Evolutionary conservation across 2,113 vertebrate species (phyloP).

Genomic region (Crocuta crocuta): DNA sequence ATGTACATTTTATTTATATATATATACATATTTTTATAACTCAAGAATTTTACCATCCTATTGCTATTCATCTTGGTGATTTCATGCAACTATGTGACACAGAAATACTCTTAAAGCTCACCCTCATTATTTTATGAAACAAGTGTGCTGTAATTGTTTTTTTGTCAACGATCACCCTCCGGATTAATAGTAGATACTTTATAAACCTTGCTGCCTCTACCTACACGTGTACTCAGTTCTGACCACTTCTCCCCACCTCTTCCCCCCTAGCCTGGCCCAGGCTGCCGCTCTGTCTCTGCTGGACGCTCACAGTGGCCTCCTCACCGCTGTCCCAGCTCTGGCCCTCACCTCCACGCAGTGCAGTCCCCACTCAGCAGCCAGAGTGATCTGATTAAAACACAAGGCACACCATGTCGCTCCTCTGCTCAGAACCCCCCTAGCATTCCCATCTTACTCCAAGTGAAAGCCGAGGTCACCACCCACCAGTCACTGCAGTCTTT

Average conservation of each 20-base stretch:
- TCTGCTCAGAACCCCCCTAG: background rate
- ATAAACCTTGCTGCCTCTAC: background rate
- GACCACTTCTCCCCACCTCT: background rate
- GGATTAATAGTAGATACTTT: background rate
- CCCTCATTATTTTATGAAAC: background rate
- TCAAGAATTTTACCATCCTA: background rate
- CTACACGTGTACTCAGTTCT: background rate
- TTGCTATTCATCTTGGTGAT: background rate
- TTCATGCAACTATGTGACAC: background rate
- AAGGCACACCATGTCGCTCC: too few relatives aligned
- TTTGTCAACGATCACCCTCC: background rate
- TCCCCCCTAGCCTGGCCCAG: background rate
- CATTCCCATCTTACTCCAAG: too few relatives aligned
- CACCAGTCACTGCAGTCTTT: accelerated
- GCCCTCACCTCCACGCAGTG: background rate
- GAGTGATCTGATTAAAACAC: background rate
- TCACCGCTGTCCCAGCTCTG: accelerated
- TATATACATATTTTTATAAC: background rate
- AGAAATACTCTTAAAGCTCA: background rate
- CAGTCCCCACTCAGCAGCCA: background rate
- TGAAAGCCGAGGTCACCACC: background rate
- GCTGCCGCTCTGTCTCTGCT: background rate
- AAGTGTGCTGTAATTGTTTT: background rate
- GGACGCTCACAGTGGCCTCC: background rate
- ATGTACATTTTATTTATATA: too few relatives aligned